Evolutionary conservation across 2,888 invertebrate species (phyloP), one percentile per base, ranked within the genome.

Genomic region (Meteorus cinctellus): DNA sequence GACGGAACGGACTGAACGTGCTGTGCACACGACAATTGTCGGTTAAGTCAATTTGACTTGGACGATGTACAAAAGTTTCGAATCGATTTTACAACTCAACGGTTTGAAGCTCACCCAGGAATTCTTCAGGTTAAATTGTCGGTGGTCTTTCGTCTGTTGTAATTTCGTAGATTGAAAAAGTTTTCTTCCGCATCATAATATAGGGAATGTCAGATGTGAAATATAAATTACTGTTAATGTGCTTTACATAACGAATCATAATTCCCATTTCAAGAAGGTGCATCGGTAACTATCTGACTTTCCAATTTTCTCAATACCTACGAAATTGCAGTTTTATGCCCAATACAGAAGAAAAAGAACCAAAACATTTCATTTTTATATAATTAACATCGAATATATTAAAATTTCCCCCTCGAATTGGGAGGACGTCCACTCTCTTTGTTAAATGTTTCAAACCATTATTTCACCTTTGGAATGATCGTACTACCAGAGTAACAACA

Each of bases 401-500:
- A 24, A 24, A 24, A 24, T 1, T 24, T 24, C 1, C 24, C 24
- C 24, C 24, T 24, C 1, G 24, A 24, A 24, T 24, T 24, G 1
- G 1, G 24, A 24, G 24, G 24, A 24, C 24, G 24, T 24, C 24
- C 24, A 24, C 24, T 24, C 24, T 24, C 24, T 24, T 24, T 24
- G 1, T 1, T 24, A 24, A 24, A 24, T 1, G 24, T 24, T 24
- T 24, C 1, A 1, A 24, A 24, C 1, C 24, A 24, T 24, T 1
- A 24, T 51, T 63, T 3, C 63, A 45, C 45, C 62, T 29, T 31
- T 59, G 71, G 67, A 71, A 72, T 62, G 36, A 34, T 63, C 36
- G 68, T 45, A 68, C 12, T 34, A 51, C 73, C 65, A 67, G 16
- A 51, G 51, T 48, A 68, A 79, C 76, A 74, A 79, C 77, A 72